Evolutionary conservation across 2,888 invertebrate genomes (phyloP).

Genomic region (Gastracanthus pulcherrimus): DNA sequence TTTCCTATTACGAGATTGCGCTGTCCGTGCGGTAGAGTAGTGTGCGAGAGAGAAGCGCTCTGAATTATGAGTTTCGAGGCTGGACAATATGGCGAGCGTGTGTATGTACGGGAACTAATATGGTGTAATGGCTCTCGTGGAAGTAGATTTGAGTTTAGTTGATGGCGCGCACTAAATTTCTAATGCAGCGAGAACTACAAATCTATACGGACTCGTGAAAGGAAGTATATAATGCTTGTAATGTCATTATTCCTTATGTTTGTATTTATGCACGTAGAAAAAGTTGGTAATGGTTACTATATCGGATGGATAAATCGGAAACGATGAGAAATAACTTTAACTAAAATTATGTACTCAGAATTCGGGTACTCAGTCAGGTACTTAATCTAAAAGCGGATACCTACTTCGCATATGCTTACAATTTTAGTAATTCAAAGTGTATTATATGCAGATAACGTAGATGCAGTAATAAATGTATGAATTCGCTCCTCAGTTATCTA

Average conservation of each 20-base stretch:
- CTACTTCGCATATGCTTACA: too few relatives aligned
- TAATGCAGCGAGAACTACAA: slow-evolving; percentile 3
- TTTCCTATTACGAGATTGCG: slow-evolving; percentile 53
- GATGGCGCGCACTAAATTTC: background rate
- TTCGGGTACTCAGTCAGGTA: too few relatives aligned
- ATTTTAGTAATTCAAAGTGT: too few relatives aligned
- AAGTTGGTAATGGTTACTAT: too few relatives aligned
- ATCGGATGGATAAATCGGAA: too few relatives aligned
- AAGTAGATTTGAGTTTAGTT: background rate
- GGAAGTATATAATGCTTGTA: background rate
- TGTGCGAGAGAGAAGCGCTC: background rate
- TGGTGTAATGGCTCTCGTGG: slow-evolving; percentile 15
- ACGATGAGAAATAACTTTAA: too few relatives aligned
- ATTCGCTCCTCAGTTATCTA: too few relatives aligned
- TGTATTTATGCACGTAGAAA: background rate
- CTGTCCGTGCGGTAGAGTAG: background rate
- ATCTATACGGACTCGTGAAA: background rate
- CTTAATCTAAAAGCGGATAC: too few relatives aligned
- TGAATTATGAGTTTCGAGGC: slow-evolving; percentile 43
- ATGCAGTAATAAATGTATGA: too few relatives aligned
- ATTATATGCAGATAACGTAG: too few relatives aligned
- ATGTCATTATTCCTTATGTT: background rate
- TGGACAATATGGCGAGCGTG: slow-evolving; percentile 43
- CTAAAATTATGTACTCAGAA: too few relatives aligned
- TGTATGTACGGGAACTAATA: slow-evolving; percentile 24